phyloP scores from a whole-genome alignment of 2,797 vertebrate genomes.

The Sebastes goodei region DNA sequence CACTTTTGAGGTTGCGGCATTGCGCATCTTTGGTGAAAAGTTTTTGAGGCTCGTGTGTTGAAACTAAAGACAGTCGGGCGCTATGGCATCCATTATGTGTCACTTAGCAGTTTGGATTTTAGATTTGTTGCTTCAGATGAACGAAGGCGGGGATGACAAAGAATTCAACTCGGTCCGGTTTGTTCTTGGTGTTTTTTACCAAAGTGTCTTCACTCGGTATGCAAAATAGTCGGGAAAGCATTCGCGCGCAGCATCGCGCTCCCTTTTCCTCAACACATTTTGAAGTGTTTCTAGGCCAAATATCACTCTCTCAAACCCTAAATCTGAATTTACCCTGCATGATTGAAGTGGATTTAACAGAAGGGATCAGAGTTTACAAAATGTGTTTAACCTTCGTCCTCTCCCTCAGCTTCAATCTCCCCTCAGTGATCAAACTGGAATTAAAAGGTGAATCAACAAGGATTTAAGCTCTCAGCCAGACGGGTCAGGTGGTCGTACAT shows the following conservation, averaged over 20 bases:
- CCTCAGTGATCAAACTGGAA: constrained; percentile 37
- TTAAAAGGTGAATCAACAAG: constrained; percentile 36
- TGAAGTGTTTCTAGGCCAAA: neutral
- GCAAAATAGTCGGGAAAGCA: neutral
- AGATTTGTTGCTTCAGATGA: constrained; percentile 24
- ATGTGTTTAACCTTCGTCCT: constrained; percentile 37
- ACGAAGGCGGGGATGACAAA: neutral
- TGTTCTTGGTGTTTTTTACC: neutral
- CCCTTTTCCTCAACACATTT: neutral
- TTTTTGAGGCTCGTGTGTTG: constrained; percentile 31
- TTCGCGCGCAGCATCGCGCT: neutral
- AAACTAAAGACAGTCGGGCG: constrained; percentile 22
- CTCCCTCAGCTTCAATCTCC: constrained; percentile 2
- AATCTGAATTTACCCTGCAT: constrained; percentile 24
- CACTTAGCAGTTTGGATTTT: constrained; percentile 35
- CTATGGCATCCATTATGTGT: constrained; percentile 3
- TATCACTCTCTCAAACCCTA: neutral
- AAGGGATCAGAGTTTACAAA: constrained; percentile 42
- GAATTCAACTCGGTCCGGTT: constrained; percentile 14
- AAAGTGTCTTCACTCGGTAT: neutral
- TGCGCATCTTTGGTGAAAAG: constrained; percentile 34
- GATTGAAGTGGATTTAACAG: constrained; percentile 42
- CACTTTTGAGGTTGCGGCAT: constrained; percentile 45
- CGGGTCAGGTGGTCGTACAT: constrained; percentile 10
- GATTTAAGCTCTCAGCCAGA: constrained; percentile 26